A percentile compares a stretch with the other conserved stretches of the same genome.
These are phyloP conservation scores for Orientallactaga sibirica DNA, from an alignment of 2,797 vertebrate species.

Conservation along the genomic window DNA sequence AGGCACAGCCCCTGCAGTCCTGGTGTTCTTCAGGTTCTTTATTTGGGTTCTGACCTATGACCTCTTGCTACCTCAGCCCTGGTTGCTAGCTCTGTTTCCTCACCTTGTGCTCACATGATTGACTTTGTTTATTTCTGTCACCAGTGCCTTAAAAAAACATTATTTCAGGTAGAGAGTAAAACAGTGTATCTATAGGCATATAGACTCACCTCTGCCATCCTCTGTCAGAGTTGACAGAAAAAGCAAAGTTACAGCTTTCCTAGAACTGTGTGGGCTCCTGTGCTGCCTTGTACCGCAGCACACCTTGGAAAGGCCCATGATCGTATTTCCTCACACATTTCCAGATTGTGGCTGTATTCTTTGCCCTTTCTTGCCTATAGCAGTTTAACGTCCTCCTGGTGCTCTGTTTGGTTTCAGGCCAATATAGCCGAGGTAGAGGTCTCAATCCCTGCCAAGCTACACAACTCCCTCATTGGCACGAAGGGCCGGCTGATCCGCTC, in stretches of 20 bases:
- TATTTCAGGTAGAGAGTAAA: too few relatives aligned
- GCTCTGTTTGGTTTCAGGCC: slow-evolving; percentile 89
- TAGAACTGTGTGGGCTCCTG: rapidly evolving
- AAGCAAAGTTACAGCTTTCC: rapidly evolving
- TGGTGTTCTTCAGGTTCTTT: neutral
- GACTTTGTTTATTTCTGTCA: neutral
- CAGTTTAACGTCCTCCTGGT: neutral
- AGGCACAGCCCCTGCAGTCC: rapidly evolving
- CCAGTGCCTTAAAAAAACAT: neutral
- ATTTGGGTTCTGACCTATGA: neutral
- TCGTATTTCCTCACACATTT: neutral
- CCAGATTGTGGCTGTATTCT: neutral
- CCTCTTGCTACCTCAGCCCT: neutral
- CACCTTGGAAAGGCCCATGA: rapidly evolving
- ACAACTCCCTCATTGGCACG: slow-evolving; percentile 98
- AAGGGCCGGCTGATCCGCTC: slow-evolving; percentile 99
- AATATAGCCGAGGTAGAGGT: slow-evolving; percentile 98
- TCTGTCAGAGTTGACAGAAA: neutral
- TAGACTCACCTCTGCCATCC: neutral
- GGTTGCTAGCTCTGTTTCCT: neutral
- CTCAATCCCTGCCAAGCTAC: slow-evolving; percentile 97
- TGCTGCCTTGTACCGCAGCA: neutral
- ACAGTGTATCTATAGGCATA: rapidly evolving
- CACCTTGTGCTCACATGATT: rapidly evolving
- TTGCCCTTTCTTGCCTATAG: rapidly evolving